Percentiles rank a stretch among this genome's conserved stretches.
Conservation (phyloP, 2,888 invertebrate species). For the Hyposoter dolosus region DNA sequence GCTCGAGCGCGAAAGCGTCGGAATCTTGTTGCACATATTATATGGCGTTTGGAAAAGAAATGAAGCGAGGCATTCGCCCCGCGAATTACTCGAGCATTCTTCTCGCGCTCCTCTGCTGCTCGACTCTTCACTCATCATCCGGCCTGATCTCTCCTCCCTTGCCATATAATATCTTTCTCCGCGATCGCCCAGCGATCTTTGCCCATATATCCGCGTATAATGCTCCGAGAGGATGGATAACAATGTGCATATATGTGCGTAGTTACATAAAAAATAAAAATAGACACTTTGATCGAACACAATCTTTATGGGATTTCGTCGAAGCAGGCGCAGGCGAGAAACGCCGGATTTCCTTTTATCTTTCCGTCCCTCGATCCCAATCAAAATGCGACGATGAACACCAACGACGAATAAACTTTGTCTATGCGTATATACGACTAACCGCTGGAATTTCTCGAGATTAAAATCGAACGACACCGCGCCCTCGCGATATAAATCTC, state of each 20-base stretch:
- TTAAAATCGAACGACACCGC: conserved; percentile 42
- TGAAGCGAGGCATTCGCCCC: conserved; percentile 60
- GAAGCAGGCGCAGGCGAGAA: conserved; percentile 24
- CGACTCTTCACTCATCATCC: conserved; percentile 60
- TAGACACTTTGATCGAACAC: conserved; percentile 44
- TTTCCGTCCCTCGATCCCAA: conserved; percentile 47
- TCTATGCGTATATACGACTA: neutral
- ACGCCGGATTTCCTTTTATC: conserved; percentile 54
- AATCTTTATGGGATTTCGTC: conserved; percentile 47
- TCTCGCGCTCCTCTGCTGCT: conserved; percentile 56
- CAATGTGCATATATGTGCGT: conserved; percentile 5
- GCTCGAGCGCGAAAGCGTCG: conserved; percentile 60
- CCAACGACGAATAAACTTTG: conserved; percentile 16
- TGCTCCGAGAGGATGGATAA: neutral
- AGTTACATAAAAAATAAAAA: conserved; percentile 1
- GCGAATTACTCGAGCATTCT: conserved; percentile 69
- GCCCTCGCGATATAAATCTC: conserved; percentile 8
- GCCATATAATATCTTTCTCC: conserved; percentile 62
- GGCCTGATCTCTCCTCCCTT: conserved; percentile 55
- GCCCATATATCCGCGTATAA: neutral
- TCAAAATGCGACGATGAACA: conserved; percentile 33
- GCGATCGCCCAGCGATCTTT: conserved; percentile 61
- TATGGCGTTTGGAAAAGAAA: conserved; percentile 60
- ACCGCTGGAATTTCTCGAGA: conserved; percentile 23
- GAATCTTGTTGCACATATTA: conserved; percentile 54